These are phyloP conservation scores for Hipparchia semele DNA, from an alignment of 2,888 invertebrate genomes.

Conservation along the genomic window DNA sequence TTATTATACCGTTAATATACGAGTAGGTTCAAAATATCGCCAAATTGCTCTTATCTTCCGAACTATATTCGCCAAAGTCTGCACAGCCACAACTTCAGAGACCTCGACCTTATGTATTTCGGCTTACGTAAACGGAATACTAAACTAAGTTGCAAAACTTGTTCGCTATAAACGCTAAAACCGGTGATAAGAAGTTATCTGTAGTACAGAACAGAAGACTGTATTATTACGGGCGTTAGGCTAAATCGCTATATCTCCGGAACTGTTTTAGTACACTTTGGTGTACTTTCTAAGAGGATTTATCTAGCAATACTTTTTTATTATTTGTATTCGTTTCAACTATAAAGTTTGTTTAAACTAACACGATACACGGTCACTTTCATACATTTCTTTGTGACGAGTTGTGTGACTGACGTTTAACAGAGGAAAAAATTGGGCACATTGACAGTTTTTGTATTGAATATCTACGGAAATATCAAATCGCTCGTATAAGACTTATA, in stretches of 20 bases:
- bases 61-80: slow-evolving; percentile 20
- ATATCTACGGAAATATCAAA: too few species aligned
- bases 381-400: too few species aligned
- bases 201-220: slow-evolving; percentile 39
- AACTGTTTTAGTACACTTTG: slow-evolving; percentile 35
- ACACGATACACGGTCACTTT: too few species aligned
- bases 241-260: slow-evolving; percentile 34
- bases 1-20: neutral
- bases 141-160: slow-evolving; percentile 46
- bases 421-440: too few species aligned
- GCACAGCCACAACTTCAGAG: slow-evolving; percentile 38
- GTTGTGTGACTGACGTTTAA: too few species aligned
- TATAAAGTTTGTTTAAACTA: too few species aligned
- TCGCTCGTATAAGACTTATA: too few species aligned
- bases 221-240: slow-evolving; percentile 30
- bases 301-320: neutral
- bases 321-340: neutral
- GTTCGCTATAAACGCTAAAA: slow-evolving; percentile 45
- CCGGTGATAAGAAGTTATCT: slow-evolving; percentile 46
- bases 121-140: slow-evolving; percentile 45
- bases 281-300: slow-evolving; percentile 25
- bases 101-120: slow-evolving; percentile 45
- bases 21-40: slow-evolving; percentile 14
- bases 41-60: slow-evolving; percentile 12
- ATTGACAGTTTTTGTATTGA: too few species aligned